Conservation (phyloP, 2,113 vertebrate genomes). For the Cebus imitator region DNA sequence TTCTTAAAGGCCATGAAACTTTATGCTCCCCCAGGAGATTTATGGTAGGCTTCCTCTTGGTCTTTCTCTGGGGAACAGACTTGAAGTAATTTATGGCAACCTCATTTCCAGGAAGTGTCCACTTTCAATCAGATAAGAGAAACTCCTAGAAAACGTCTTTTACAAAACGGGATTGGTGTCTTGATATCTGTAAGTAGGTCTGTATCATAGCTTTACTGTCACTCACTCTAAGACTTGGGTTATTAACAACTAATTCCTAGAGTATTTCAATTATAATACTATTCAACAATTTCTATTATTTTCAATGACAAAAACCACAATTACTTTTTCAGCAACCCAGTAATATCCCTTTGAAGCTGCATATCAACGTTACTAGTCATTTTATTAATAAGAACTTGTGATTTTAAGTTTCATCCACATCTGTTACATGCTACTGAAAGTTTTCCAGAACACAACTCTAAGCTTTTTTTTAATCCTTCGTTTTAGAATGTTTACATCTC, state of each 20-base stretch:
- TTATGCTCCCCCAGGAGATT: background rate
- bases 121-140: background rate
- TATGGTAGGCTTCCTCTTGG: background rate
- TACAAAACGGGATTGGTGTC: background rate
- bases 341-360: background rate
- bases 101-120: background rate
- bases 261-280: background rate
- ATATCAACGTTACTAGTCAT: background rate
- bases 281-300: background rate
- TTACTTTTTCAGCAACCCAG: no score
- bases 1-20: background rate
- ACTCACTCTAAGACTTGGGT: background rate
- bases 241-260: background rate
- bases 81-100: background rate
- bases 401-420: background rate
- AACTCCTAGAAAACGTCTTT: background rate
- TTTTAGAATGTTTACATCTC: background rate
- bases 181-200: background rate
- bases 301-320: no score
- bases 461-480: background rate
- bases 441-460: background rate
- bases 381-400: background rate
- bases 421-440: background rate
- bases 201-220: background rate
- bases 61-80: background rate